Evolutionary conservation across 1,140 invertebrate species (phyloP), one percentile per base, ranked within the genome.

Genomic region (Ceratosolen solmsi): DNA sequence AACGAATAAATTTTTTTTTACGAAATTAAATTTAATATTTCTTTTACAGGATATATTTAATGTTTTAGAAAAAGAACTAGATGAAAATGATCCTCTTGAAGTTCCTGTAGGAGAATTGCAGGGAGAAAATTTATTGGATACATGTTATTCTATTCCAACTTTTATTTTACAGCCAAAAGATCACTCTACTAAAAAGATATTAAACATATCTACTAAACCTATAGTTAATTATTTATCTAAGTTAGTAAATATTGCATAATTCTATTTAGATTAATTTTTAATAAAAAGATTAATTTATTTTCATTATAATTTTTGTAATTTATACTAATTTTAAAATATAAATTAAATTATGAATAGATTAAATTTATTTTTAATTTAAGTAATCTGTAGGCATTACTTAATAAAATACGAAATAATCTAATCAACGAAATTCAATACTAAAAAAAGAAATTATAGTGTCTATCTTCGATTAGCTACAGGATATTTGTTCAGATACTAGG

Each of bases 1-100:
- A 36, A 27, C 17, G 17, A 15, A 49, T 49, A 72, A 49, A 30
- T 72, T 22, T 49, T 20, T 46, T 49, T 49, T 72, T 49, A 49
- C 2, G 5, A 1, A 51, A 30, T 8, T 49, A 49, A 72, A 27
- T 36, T 8, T n/a, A 8, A n/a, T n/a, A 20, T 51, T 72, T 82
- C 9, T 80, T 30, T 33, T 82, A 33, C 73, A 89, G 87, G 89
- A 88, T 83, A 86, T 89, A 49, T 85, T 86, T 41, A 89, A 90
- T 58, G 74, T 89, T 20, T 74, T 90, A 49, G 89, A 90, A 82
- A 86, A 85, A 74, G 87, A 90, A 82, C 75, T 90, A 63, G 89
- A 90, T 9, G 88, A 89, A 82, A 85, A 89, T 49, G 89, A 90
- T 82, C 88, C 89, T 25, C 80, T 90, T 1, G 85, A 87, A 80